Conservation (phyloP, 2,797 vertebrate species). For the Capromys pilorides region DNA sequence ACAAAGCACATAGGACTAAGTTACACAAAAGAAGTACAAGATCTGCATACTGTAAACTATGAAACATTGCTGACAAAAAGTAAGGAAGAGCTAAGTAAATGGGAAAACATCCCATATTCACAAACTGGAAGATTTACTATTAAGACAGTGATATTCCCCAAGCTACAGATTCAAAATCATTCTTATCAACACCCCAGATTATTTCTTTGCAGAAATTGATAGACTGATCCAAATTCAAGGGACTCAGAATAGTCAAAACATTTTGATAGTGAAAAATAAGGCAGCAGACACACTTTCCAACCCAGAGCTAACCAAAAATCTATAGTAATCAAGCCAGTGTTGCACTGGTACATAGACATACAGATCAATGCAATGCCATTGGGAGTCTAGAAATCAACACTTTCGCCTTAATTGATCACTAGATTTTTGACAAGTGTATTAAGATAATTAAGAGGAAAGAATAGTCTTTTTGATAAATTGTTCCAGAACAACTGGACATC, state of each 20-base stretch:
- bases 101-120: not conserved
- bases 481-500: not conserved
- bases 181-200: not conserved
- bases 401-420: not conserved
- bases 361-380: not conserved
- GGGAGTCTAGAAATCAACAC: constrained; percentile 6
- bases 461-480: not conserved
- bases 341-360: not conserved
- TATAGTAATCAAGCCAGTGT: not conserved
- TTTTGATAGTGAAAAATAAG: constrained; percentile 7
- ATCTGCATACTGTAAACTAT: not conserved
- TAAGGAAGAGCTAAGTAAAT: constrained; percentile 7
- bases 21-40: constrained; percentile 31
- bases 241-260: not conserved
- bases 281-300: not conserved
- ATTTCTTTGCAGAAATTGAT: constrained; percentile 27
- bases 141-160: not conserved
- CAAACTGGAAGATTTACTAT: not conserved
- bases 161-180: not conserved
- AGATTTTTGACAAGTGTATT: not conserved
- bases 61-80: constrained; percentile 16
- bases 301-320: constrained; percentile 24
- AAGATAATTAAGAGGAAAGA: not conserved
- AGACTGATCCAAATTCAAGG: constrained; percentile 12
- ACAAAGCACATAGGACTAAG: not conserved